These are phyloP conservation scores for Trogon surrucura DNA, from an alignment of 2,113 vertebrate genomes.

Conservation along the genomic window DNA sequence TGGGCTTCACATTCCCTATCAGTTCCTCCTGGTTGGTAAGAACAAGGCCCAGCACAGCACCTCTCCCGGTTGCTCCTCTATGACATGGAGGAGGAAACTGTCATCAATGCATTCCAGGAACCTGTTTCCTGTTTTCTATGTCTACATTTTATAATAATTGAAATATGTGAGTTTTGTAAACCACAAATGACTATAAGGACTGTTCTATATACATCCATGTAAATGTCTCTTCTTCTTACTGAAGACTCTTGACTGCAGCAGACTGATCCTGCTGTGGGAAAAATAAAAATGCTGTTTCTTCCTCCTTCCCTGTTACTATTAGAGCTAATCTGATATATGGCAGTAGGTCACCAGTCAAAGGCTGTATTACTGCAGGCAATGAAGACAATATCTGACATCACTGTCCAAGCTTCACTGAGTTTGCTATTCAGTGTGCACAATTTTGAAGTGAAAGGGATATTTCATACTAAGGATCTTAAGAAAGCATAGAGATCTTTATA, in stretches of 20 bases:
- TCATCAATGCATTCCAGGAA: no score
- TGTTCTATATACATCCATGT: neutral
- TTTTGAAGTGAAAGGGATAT: neutral
- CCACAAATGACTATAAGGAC: fast-evolving
- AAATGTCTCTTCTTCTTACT: neutral
- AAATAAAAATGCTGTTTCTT: neutral
- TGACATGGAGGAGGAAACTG: no score
- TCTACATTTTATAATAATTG: neutral
- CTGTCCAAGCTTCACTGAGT: neutral
- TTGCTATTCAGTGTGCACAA: neutral
- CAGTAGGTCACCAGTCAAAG: conserved; percentile 7
- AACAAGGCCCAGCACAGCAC: no score
- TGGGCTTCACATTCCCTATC: no score
- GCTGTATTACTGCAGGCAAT: neutral
- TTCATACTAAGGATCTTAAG: neutral
- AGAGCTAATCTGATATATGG: neutral
- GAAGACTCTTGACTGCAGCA: neutral
- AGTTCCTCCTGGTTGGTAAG: no score
- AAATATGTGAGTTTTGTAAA: neutral
- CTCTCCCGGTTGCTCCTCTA: no score
- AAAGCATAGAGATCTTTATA: neutral
- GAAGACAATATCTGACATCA: neutral
- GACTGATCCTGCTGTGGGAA: neutral
- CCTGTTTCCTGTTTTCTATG: neutral
- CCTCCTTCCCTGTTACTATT: neutral